Evolutionary conservation across 2,113 vertebrate species (phyloP), one percentile per base, ranked within the genome.

Genomic region (Petaurus breviceps): DNA sequence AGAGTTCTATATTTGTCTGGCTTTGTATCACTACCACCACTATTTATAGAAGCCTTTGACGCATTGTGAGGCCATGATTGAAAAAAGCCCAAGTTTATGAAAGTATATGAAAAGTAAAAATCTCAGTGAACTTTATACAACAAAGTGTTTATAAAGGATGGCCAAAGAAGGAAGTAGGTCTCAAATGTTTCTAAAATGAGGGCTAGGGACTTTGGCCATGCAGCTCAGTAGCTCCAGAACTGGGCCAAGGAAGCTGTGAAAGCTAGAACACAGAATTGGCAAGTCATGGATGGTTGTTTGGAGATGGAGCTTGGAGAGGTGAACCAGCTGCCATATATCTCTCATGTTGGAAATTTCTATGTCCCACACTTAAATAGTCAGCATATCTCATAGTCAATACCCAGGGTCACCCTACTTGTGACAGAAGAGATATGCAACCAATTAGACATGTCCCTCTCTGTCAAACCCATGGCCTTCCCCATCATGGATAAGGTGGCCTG

Each of bases 61-160:
- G 51, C 24, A 3, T 26, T 23, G 47, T 43, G 16, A 25, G n/a
- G 22, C 37, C 24, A 10, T 16, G 22, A 43, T 43, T 84, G 14
- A 31, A 52, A 93, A 95, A 90, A 93, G 47, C 46, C 23, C 46
- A 55, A 54, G 37, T 91, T 84, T 90, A 93, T 84, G 23, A 53
- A 84, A 43, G 77, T 91, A 53, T 54, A 89, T 91, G 55, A 53
- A n/a, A 23, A 95, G 50, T 54, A 43, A 53, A 84, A n/a, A 57
- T 54, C 49, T 93, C 50, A 61, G 89, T 22, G 55, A 93, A 37
- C 51, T 50, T 91, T 84, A 23, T 77, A 22, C n/a, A 8, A 37
- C 28, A 93, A 89, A 50, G 28, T 46, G 50, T 90, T 89, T 68
- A 28, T 26, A 46, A 51, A 93, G 11, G 49, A 47, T 8, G 2